A percentile compares a stretch with the other conserved stretches of the same genome.
These are phyloP conservation scores for Xestia xanthographa DNA, from an alignment of 2,888 invertebrate species.

Conservation along the genomic window DNA sequence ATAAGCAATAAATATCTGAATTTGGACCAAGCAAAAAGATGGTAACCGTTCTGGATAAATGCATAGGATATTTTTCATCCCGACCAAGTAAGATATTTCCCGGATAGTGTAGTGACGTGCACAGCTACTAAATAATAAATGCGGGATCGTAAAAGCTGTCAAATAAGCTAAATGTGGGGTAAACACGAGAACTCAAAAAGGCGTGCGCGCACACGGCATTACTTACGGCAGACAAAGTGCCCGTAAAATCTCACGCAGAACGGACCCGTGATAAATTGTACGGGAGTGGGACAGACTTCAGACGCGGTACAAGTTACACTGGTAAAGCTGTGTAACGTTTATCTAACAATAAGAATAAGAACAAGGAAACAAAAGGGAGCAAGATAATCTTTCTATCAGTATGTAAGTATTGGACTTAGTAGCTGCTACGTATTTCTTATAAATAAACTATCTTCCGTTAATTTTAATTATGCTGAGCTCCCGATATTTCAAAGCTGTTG, in stretches of 20 bases:
- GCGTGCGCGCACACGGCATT: conserved; percentile 70
- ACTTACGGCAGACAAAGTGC: conserved; percentile 76
- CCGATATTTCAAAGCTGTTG: not conserved
- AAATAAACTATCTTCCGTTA: not conserved
- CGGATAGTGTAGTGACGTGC: conserved; percentile 38
- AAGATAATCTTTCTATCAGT: not conserved
- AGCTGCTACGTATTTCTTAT: not conserved
- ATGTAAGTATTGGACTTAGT: not conserved
- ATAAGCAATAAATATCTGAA: not conserved
- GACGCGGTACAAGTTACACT: conserved; percentile 47
- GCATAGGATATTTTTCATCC: conserved; percentile 1
- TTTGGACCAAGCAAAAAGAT: not conserved
- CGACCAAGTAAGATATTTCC: conserved; percentile 35
- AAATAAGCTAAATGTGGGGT: conserved; percentile 54
- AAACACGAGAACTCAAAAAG: conserved; percentile 65
- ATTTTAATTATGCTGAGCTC: not conserved
- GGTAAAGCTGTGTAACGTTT: not conserved
- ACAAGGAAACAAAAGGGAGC: not conserved
- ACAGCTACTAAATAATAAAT: conserved; percentile 50
- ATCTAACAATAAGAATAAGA: not conserved
- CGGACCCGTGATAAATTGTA: conserved; percentile 73
- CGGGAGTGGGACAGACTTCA: conserved; percentile 58
- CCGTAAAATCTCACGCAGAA: conserved; percentile 78
- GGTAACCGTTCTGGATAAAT: not conserved
- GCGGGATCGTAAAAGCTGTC: conserved; percentile 49